Evolutionary conservation across 2,113 vertebrate species (phyloP), one percentile per base, ranked within the genome.

Genomic region (Oryzias celebensis): DNA sequence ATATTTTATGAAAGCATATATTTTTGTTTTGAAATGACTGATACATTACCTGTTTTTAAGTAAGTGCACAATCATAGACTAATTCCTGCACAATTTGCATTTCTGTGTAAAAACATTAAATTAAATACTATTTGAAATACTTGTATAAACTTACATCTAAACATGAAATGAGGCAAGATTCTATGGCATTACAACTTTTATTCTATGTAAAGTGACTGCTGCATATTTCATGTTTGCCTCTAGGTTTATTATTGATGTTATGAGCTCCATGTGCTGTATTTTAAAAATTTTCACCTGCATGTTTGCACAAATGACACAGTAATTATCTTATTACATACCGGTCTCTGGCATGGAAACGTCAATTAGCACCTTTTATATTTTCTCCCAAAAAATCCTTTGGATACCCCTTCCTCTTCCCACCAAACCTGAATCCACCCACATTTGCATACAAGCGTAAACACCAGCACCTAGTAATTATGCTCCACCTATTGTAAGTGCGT

Each of bases 131-230:
- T 36, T 36, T 36, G 8, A 36, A 12, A 12, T 36, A 36, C 8
- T 36, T 36, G 10, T 36, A 8, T 10, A 36, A 2, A 36, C 8
- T 10, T 36, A 36, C 7, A 36, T 36, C 7, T 8, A 36, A 36
- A 36, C 36, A 69, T 5, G 31, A 16, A 41, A 14, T 20, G 41
- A 80, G 16, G 46, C 61, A 44, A 62, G 78, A 65, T 36, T 36
- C 7, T 7, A 36, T 7, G 1, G 31, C 7, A 36, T 71, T 41
- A 73, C 78, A 60, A 24, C 43, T 52, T 49, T 24, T 71, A 55
- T 79, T 83, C 56, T 58, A 46, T 68, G 49, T 72, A 65, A 57
- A n/a, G 75, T 77, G 68, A 62, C 41, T 52, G 46, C 43, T 67
- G 65, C 64, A 43, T 55, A 64, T 49, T 58, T 48, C 59, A 69